These are phyloP conservation scores for Ganaspis sp. DNA, from an alignment of 1,140 invertebrate species.

Conservation along the genomic window DNA sequence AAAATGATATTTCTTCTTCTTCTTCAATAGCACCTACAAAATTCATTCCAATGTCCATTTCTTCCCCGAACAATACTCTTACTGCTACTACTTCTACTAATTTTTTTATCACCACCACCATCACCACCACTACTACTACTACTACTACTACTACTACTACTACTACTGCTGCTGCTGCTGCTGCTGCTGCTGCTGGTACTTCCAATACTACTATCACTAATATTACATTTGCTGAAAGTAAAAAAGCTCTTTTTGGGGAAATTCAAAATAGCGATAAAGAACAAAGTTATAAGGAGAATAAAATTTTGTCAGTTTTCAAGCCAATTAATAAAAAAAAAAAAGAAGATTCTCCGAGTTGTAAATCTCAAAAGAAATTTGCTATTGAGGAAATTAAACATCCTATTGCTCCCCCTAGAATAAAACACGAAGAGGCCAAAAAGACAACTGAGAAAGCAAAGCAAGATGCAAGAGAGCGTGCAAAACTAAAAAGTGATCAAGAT, in stretches of 20 bases:
- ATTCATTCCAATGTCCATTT: slow-evolving; percentile 61
- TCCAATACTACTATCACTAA: too few species aligned
- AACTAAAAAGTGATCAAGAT: slow-evolving; percentile 84
- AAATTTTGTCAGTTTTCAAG: slow-evolving; percentile 41
- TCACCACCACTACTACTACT: too few species aligned
- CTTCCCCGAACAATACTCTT: slow-evolving; percentile 57
- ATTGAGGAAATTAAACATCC: slow-evolving; percentile 70
- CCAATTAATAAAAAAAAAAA: not conserved
- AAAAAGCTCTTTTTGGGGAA: slow-evolving; percentile 49
- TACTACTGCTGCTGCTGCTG: too few species aligned
- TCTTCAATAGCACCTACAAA: slow-evolving; percentile 45
- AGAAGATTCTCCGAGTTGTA: slow-evolving; percentile 25
- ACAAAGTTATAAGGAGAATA: slow-evolving; percentile 20
- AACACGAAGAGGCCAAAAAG: slow-evolving; percentile 74
- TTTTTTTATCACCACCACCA: too few species aligned
- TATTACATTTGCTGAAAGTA: slow-evolving; percentile 64
- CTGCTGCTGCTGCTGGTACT: too few species aligned
- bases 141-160: too few species aligned
- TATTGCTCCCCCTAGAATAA: slow-evolving; percentile 72
- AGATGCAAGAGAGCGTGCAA: slow-evolving; percentile 82
- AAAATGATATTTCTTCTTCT: slow-evolving; percentile 40
- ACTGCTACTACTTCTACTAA: not conserved
- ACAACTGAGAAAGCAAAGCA: slow-evolving; percentile 80
- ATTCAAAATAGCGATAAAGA: not conserved
- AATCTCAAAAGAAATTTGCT: not conserved